Conservation (phyloP, 2,113 vertebrate species). For the Gadus chalcogrammus region DNA sequence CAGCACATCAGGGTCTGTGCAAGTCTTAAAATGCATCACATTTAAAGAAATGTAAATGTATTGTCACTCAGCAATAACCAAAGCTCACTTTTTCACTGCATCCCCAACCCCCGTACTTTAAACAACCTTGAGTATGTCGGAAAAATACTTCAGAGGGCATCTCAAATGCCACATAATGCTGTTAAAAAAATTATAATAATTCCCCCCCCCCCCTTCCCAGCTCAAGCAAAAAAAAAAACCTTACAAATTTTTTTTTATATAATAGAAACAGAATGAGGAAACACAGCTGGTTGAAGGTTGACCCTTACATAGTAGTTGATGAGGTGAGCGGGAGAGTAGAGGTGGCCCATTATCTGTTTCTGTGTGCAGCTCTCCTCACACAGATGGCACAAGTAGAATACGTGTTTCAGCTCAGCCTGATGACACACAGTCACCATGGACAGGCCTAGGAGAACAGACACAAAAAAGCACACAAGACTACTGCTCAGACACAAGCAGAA, state of each 20-base stretch:
- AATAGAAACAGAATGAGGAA: too few relatives aligned
- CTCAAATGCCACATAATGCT: too few relatives aligned
- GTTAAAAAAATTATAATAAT: background rate
- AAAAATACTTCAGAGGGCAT: background rate
- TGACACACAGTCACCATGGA: constrained; percentile 46
- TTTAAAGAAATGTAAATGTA: background rate
- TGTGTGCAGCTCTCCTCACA: constrained; percentile 28
- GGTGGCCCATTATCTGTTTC: background rate
- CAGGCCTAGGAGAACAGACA: constrained; percentile 43
- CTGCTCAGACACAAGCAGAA: too few relatives aligned
- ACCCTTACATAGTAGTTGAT: constrained; percentile 48
- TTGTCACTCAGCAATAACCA: background rate
- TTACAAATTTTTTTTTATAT: too few relatives aligned
- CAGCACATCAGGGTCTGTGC: constrained; percentile 38
- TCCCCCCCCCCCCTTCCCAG: background rate
- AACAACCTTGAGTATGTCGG: too few relatives aligned
- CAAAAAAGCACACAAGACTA: background rate
- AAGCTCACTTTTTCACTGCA: background rate
- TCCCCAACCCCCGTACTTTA: too few relatives aligned
- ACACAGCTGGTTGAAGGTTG: too few relatives aligned
- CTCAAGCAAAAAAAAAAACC: background rate
- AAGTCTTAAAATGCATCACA: constrained; percentile 25
- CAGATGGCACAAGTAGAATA: constrained; percentile 58
- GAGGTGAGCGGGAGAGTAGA: constrained; percentile 22
- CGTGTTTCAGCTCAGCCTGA: accelerated